A percentile compares a stretch with the other conserved stretches of the same genome.
Conservation (phyloP, 2,113 vertebrate species). For the Okapia johnstoni region DNA sequence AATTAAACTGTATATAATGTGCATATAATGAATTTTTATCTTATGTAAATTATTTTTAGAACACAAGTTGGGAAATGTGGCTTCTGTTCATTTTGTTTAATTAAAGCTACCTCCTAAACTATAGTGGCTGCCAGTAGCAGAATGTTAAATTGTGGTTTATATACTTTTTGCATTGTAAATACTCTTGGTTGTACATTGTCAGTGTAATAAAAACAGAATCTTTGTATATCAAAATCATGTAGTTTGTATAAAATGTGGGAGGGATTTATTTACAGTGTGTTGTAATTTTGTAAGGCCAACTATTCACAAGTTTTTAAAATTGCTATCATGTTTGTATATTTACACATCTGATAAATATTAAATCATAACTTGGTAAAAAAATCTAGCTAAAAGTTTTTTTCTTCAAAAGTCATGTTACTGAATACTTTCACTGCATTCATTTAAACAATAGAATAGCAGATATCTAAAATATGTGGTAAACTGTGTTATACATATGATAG, state of each 20-base stretch:
- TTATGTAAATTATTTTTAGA: conserved; percentile 95
- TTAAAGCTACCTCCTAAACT: conserved; percentile 97
- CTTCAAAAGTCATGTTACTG: conserved; percentile 30
- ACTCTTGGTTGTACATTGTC: conserved; percentile 89
- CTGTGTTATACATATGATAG: neutral
- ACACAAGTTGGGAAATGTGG: conserved; percentile 90
- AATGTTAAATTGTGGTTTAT: conserved; percentile 87
- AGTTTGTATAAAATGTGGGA: conserved; percentile 90
- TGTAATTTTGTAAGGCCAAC: conserved; percentile 93
- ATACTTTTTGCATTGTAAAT: conserved; percentile 89
- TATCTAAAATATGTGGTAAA: conserved; percentile 31
- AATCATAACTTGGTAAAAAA: conserved; percentile 72
- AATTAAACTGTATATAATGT: conserved; percentile 87
- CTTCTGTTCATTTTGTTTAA: conserved; percentile 88
- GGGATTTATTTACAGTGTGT: conserved; percentile 91
- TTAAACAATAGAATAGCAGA: conserved; percentile 10
- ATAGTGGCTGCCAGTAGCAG: conserved; percentile 92
- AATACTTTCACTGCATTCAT: conserved; percentile 56
- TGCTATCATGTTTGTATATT: conserved; percentile 77
- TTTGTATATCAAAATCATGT: conserved; percentile 88
- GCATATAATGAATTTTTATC: conserved; percentile 86
- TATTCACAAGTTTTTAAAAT: conserved; percentile 84
- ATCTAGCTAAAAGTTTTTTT: conserved; percentile 56
- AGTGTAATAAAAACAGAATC: conserved; percentile 86
- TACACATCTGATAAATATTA: conserved; percentile 74